Percentiles rank a stretch among this genome's conserved stretches.
phyloP scores from a whole-genome alignment of 1,140 invertebrate species.

The Drosophila nigrodunni region DNA sequence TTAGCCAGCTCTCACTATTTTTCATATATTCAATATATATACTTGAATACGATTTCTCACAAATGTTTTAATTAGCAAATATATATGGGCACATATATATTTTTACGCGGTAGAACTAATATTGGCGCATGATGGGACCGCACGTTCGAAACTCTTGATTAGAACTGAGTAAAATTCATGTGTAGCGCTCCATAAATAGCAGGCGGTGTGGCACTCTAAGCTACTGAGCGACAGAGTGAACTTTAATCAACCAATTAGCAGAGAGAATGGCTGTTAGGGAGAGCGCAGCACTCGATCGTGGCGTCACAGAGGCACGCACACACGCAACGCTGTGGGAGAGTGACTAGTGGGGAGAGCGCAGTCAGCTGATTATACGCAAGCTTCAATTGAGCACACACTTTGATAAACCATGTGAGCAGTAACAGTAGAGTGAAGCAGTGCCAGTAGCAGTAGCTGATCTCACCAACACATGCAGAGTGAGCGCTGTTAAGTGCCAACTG shows the following conservation, averaged over 20 bases:
- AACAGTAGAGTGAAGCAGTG: no score
- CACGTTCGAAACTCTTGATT: constrained; percentile 34
- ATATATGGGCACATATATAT: neutral
- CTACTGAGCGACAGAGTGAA: constrained; percentile 18
- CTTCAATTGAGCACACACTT: no score
- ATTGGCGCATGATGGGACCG: neutral
- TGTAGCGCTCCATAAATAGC: constrained; percentile 52
- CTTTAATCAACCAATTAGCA: constrained; percentile 38
- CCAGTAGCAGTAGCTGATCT: no score
- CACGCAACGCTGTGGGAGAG: neutral
- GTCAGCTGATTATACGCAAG: no score
- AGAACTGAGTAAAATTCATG: constrained; percentile 50
- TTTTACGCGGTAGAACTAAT: neutral
- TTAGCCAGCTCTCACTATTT: neutral
- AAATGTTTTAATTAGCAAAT: no score
- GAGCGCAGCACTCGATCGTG: neutral
- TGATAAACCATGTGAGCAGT: no score
- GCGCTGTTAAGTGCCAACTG: neutral
- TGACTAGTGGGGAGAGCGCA: no score
- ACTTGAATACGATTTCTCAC: neutral
- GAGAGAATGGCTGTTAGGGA: neutral
- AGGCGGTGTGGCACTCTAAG: constrained; percentile 9
- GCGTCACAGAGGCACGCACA: neutral
- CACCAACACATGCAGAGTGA: neutral
- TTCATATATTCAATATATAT: constrained; percentile 20